Evolutionary conservation across 1,140 invertebrate species (phyloP), one percentile per base, ranked within the genome.

Genomic region (Fopius arisanus): DNA sequence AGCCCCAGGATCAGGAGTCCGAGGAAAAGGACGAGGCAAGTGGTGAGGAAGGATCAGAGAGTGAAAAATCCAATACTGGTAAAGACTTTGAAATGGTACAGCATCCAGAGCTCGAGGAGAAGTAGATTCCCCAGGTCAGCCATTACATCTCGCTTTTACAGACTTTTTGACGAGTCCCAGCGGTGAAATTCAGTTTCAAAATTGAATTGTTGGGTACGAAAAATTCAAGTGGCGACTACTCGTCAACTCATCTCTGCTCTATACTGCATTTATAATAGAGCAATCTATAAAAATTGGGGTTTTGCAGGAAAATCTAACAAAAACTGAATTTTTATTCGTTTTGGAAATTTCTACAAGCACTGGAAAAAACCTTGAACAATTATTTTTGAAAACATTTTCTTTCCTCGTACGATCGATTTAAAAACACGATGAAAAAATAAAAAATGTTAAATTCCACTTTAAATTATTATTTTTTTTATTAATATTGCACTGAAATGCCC

Each of bases 1-100:
- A 78, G 80, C 19, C 77, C 73, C 40, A 82, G 75, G 63, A 77
- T 71, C 69, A 67, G 5, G 74, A 74, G 14, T 70, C 67, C 19
- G 73, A 77, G 9, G 84, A 83, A 19, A 77, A 81, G 21, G 88
- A 87, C 29, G 78, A 84, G 78, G 79, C 81, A 51, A 78, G 84
- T 80, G 79, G 82, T 68, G 86, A 83, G 75, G 86, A 88, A 77
- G 82, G 83, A 33, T 89, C 84, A n/a, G 88, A 88, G 75, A 88
- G 86, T 75, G 87, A 87, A 78, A 91, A 93, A 62, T 95, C 93
- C 10, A 93, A 93, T 78, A 94, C 93, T 0, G 93, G 92, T 51
- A 90, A 92, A 80, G 94, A 95, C 89, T 95, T 95, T 84, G 94
- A 94, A 86, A 94, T 95, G 78, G 73, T 78, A 7, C 77, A 78